Percentiles rank a stretch among this genome's conserved stretches.
Evolutionary conservation across 2,113 vertebrate genomes (phyloP).

Genomic region (Microtus pennsylvanicus): DNA sequence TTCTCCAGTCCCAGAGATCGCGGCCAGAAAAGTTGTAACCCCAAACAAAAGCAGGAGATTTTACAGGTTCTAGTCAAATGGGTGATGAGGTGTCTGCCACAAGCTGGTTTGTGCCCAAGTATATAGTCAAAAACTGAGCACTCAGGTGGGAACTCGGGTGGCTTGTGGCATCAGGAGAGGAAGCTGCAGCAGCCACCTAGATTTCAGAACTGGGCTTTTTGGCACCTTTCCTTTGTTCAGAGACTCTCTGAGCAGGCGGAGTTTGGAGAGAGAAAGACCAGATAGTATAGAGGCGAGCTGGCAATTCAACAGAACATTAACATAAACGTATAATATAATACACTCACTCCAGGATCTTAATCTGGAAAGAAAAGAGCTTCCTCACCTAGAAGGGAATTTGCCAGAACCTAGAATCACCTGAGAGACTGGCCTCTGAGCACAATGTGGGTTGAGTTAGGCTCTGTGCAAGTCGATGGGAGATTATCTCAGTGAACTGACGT

Average conservation of each 20-base stretch:
- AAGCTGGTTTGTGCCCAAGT: neutral
- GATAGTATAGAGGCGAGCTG: neutral
- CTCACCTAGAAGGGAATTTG: neutral
- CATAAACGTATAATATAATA: too few relatives aligned
- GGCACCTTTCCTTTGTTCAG: neutral
- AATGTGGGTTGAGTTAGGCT: neutral
- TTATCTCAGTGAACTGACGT: neutral
- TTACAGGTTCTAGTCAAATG: neutral
- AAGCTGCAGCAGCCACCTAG: neutral
- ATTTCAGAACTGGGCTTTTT: neutral
- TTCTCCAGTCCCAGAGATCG: neutral
- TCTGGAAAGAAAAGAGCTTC: neutral
- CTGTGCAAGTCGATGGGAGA: neutral
- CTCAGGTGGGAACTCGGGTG: neutral
- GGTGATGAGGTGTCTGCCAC: too few relatives aligned
- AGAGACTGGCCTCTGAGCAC: neutral
- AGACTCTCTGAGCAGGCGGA: neutral
- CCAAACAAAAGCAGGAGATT: neutral
- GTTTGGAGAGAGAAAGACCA: neutral
- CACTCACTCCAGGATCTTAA: neutral
- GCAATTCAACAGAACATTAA: neutral
- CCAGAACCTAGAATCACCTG: neutral
- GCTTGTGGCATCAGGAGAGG: neutral
- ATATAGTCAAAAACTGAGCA: neutral
- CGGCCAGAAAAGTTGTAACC: neutral